These are phyloP conservation scores for Scaptomyza caliginosa DNA, from an alignment of 2,888 invertebrate species.

Conservation along the genomic window DNA sequence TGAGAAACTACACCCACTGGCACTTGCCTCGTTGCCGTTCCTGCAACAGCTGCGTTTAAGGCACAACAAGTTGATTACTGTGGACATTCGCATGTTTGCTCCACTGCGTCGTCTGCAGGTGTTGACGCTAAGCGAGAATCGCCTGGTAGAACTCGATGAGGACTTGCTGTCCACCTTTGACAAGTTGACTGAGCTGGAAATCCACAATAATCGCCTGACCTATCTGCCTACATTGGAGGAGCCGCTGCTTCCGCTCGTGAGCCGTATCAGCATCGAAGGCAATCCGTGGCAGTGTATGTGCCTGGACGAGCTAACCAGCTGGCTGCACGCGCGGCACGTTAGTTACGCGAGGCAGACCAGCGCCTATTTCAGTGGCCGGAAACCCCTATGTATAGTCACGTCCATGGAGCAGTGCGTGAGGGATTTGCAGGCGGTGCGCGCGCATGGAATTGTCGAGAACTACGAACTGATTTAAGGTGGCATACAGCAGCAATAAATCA, in stretches of 20 bases:
- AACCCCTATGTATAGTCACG: constrained; percentile 81
- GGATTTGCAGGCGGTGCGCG: constrained; percentile 61
- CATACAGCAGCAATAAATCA: constrained; percentile 62
- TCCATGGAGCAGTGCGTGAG: constrained; percentile 72
- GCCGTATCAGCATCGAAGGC: constrained; percentile 75
- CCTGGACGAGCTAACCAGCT: constrained; percentile 73
- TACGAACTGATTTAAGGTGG: constrained; percentile 63
- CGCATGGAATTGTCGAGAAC: constrained; percentile 71
- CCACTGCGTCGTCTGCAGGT: constrained; percentile 73
- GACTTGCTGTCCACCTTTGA: constrained; percentile 61
- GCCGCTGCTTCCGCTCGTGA: constrained; percentile 60
- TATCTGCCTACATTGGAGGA: constrained; percentile 70
- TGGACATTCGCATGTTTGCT: constrained; percentile 78
- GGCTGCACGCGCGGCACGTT: constrained; percentile 63
- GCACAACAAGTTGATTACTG: constrained; percentile 66
- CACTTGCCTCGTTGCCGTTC: constrained; percentile 70
- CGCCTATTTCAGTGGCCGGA: constrained; percentile 74
- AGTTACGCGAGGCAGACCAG: constrained; percentile 64
- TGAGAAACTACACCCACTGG: constrained; percentile 65
- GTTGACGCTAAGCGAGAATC: constrained; percentile 78
- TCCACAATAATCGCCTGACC: constrained; percentile 81
- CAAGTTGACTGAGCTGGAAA: constrained; percentile 64
- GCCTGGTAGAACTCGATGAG: constrained; percentile 64
- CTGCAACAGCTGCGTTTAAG: constrained; percentile 74
- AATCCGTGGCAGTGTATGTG: constrained; percentile 84